Percentiles rank a stretch among this genome's conserved stretches.
Evolutionary conservation across 2,888 invertebrate species (phyloP).

Genomic region (Cylloceria caligata): DNA sequence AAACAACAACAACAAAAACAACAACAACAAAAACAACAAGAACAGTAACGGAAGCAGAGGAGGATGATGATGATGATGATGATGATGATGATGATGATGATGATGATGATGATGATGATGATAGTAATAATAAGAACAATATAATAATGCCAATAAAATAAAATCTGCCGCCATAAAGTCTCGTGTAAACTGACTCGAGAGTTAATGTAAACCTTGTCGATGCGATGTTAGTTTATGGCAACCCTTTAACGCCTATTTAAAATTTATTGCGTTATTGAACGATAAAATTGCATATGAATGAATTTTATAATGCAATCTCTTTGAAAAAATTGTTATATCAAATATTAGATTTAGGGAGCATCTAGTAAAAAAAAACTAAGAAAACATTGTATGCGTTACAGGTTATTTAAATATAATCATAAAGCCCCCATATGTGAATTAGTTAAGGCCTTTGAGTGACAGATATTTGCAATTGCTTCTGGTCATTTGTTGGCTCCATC

Average conservation of each 20-base stretch:
- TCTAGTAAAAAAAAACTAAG: not conserved
- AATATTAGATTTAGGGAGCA: not conserved
- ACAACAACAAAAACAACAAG: no score
- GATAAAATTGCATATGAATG: not conserved
- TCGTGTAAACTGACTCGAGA: not conserved
- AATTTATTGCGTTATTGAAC: not conserved
- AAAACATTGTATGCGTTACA: not conserved
- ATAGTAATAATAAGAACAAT: conserved; percentile 42
- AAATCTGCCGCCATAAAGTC: not conserved
- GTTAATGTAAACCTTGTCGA: conserved; percentile 18
- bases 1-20: conserved; percentile 39
- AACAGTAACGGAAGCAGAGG: no score
- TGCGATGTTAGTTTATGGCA: not conserved
- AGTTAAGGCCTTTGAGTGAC: not conserved
- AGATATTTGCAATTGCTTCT: not conserved
- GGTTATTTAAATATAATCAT: not conserved
- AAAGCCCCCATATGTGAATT: not conserved
- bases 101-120: no score
- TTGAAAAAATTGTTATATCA: not conserved
- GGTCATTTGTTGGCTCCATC: no score
- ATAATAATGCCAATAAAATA: conserved; percentile 7
- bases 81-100: no score
- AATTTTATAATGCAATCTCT: not conserved
- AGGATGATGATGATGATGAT: no score
- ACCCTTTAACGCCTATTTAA: not conserved